Percentiles rank a stretch among this genome's conserved stretches.
Conservation (phyloP, 1,140 invertebrate species). For the Drosophila lini region DNA sequence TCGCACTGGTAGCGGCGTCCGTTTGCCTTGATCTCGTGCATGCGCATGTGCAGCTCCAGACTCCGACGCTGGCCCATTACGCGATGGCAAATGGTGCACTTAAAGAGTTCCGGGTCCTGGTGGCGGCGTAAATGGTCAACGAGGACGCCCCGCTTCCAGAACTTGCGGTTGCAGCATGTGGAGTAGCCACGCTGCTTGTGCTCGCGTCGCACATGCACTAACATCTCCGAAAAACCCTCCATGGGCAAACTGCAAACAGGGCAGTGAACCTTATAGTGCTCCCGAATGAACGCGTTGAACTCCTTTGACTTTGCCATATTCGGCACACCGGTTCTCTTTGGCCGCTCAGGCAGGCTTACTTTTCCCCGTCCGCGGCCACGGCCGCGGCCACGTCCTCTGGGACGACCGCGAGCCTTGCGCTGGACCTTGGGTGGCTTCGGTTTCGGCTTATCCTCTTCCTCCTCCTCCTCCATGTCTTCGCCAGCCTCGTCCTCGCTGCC, state of each 20-base stretch:
- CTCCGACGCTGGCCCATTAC: constrained; percentile 69
- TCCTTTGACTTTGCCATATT: constrained; percentile 60
- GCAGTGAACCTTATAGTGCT: constrained; percentile 63
- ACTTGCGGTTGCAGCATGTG: constrained; percentile 62
- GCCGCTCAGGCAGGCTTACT: not conserved
- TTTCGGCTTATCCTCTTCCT: not conserved
- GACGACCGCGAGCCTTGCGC: constrained; percentile 26
- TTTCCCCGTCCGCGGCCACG: not conserved
- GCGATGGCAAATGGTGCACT: constrained; percentile 61
- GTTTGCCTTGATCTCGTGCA: constrained; percentile 67
- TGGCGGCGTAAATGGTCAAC: constrained; percentile 68
- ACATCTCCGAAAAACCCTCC: constrained; percentile 55
- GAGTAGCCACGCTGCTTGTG: constrained; percentile 69
- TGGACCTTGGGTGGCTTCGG: not conserved
- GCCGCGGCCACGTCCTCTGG: constrained; percentile 24
- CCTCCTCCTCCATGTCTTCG: not conserved
- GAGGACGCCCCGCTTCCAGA: constrained; percentile 60
- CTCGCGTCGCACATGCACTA: constrained; percentile 49
- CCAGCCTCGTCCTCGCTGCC: constrained; percentile 6
- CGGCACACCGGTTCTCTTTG: constrained; percentile 9
- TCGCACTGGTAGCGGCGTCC: constrained; percentile 66
- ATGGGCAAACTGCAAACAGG: constrained; percentile 47
- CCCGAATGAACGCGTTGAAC: constrained; percentile 62
- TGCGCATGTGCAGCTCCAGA: constrained; percentile 70
- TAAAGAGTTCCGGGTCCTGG: constrained; percentile 67